These are phyloP conservation scores for Anolis apletophallus DNA, from an alignment of 2,797 vertebrate species.

Conservation along the genomic window DNA sequence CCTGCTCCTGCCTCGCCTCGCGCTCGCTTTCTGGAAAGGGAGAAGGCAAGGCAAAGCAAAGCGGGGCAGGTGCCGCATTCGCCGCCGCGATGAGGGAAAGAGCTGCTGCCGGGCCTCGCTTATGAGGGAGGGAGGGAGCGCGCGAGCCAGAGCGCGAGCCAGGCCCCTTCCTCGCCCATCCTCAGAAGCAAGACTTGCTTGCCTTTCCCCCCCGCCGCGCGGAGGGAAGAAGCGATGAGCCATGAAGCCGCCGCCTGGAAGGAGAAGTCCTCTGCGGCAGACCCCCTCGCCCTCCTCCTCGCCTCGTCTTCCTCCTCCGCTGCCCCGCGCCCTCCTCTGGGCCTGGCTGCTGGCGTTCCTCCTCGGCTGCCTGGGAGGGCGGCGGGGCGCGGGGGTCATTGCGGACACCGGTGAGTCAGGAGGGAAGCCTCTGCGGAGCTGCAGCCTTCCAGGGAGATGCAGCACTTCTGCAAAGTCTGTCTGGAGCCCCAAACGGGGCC, in stretches of 20 bases:
- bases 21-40: background rate
- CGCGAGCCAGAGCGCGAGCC: too few relatives aligned
- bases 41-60: background rate
- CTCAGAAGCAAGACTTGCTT: background rate
- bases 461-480: too few relatives aligned
- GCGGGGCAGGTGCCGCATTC: too few relatives aligned
- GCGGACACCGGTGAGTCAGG: constrained; percentile 82
- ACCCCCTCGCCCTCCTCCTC: constrained; percentile 50
- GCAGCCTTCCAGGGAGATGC: constrained; percentile 48
- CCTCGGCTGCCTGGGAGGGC: constrained; percentile 66
- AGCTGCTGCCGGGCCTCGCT: background rate
- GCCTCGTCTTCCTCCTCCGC: constrained; percentile 25
- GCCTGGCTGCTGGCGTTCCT: constrained; percentile 49
- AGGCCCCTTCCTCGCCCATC: constrained; percentile 34
- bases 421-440: constrained; percentile 68
- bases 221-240: constrained; percentile 78
- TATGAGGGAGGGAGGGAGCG: too few relatives aligned
- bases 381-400: constrained; percentile 61
- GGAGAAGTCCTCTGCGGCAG: constrained; percentile 71
- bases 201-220: constrained; percentile 26
- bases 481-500: too few relatives aligned
- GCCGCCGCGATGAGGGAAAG: constrained; percentile 4
- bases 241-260: constrained; percentile 81
- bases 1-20: background rate
- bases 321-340: constrained; percentile 62